phyloP scores from a whole-genome alignment of 2,113 vertebrate genomes.

The Ascaphus truei region DNA sequence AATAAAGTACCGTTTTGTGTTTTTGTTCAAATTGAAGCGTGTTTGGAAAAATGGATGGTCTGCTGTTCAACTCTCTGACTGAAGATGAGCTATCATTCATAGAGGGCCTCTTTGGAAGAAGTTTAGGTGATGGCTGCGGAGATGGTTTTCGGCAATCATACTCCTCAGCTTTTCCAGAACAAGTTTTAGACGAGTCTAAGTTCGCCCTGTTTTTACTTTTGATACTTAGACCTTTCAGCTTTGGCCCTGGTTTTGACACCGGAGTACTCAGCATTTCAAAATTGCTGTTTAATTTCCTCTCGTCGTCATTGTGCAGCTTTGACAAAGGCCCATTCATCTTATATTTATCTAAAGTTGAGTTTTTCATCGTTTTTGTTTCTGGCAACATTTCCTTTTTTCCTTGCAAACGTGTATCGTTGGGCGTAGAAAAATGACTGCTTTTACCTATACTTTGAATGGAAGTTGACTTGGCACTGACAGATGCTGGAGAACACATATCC shows the following conservation, averaged over 20 bases:
- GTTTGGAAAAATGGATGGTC: background rate
- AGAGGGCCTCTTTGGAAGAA: conserved; percentile 46
- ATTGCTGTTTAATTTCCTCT: background rate
- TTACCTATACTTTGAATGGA: background rate
- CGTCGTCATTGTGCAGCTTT: background rate
- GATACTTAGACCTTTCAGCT: conserved; percentile 68
- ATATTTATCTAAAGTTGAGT: background rate
- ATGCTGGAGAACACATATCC: background rate
- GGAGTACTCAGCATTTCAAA: conserved; percentile 41
- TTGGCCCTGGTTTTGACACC: conserved; percentile 58
- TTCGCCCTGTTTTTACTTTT: conserved; percentile 64
- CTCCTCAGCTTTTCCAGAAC: conserved; percentile 42
- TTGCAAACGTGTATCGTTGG: background rate
- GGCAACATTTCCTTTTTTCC: background rate
- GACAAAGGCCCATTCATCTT: background rate
- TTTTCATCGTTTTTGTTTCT: background rate
- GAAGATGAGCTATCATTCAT: conserved; percentile 41
- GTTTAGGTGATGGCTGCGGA: conserved; percentile 56
- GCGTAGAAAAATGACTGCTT: background rate
- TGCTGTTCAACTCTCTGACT: background rate
- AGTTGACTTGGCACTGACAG: background rate
- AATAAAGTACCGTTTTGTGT: background rate
- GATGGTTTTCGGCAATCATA: conserved; percentile 55
- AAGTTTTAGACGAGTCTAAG: conserved; percentile 43
- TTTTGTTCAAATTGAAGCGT: conserved; percentile 27